Evolutionary conservation across 2,113 vertebrate genomes (phyloP).

Genomic region (Vireo altiloquus): DNA sequence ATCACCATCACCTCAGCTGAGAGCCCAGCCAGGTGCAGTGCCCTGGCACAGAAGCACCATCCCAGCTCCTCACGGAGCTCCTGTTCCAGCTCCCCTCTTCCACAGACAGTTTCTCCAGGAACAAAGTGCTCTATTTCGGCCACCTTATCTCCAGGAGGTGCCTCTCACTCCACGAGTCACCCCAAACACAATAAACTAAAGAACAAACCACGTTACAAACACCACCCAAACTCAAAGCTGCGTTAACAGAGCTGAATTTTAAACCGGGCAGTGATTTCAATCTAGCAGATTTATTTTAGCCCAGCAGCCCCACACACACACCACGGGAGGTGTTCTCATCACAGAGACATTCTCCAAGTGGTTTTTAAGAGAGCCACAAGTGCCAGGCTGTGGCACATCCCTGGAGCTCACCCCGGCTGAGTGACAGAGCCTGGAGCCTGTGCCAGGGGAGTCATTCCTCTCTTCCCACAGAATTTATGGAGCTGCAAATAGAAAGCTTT

Average conservation of each 20-base stretch:
- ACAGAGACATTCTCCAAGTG: fast-evolving
- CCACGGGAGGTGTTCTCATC: not conserved
- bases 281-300: fast-evolving
- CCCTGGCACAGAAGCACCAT: not conserved
- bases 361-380: not conserved
- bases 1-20: not conserved
- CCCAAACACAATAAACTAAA: fast-evolving
- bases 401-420: not conserved
- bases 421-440: not conserved
- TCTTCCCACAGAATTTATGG: not conserved
- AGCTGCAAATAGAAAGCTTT: not conserved
- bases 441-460: not conserved
- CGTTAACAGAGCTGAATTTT: not conserved
- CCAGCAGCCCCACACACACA: fast-evolving
- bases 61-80: not conserved
- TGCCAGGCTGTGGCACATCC: not conserved
- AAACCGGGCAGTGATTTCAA: not conserved
- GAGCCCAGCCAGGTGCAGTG: not conserved
- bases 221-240: not conserved
- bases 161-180: not conserved
- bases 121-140: not conserved
- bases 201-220: not conserved
- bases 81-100: not conserved
- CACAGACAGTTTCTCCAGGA: not conserved
- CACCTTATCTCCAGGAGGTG: not conserved